Percentiles rank a stretch among this genome's conserved stretches.
phyloP scores from a whole-genome alignment of 2,797 vertebrate genomes.

The Dipus sagitta region DNA sequence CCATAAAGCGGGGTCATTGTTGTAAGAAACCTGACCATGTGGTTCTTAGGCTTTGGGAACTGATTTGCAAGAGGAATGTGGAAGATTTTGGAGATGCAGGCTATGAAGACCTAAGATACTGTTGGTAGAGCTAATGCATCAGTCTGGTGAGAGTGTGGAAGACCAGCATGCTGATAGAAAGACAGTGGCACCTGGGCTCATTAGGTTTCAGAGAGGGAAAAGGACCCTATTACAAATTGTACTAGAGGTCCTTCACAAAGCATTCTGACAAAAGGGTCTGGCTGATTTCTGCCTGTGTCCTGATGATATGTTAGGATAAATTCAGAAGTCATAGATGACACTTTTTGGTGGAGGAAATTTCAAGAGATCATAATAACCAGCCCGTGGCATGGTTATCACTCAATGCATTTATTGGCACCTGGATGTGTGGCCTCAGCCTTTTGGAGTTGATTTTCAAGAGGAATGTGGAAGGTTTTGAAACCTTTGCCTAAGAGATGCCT shows the following conservation, averaged over 20 bases:
- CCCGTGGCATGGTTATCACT: background rate
- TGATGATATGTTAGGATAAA: background rate
- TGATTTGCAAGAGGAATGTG: background rate
- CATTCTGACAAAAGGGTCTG: background rate
- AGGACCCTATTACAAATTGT: background rate
- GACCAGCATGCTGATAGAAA: background rate
- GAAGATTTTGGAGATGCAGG: background rate
- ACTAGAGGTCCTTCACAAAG: background rate
- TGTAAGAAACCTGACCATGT: background rate
- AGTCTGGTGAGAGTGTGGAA: background rate
- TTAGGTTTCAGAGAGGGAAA: background rate
- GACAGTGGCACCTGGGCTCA: background rate
- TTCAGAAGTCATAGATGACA: background rate
- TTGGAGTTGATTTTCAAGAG: too few relatives aligned
- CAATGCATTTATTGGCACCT: background rate
- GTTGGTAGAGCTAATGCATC: background rate
- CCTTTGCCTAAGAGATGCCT: too few relatives aligned
- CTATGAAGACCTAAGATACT: background rate
- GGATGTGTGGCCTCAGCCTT: too few relatives aligned
- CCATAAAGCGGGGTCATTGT: background rate
- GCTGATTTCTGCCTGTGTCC: background rate
- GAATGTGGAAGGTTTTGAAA: too few relatives aligned
- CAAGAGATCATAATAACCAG: background rate
- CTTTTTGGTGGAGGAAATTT: background rate
- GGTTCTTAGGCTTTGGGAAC: background rate